These are phyloP conservation scores for Tamias sibiricus DNA, from an alignment of 2,113 vertebrate species.

Conservation along the genomic window DNA sequence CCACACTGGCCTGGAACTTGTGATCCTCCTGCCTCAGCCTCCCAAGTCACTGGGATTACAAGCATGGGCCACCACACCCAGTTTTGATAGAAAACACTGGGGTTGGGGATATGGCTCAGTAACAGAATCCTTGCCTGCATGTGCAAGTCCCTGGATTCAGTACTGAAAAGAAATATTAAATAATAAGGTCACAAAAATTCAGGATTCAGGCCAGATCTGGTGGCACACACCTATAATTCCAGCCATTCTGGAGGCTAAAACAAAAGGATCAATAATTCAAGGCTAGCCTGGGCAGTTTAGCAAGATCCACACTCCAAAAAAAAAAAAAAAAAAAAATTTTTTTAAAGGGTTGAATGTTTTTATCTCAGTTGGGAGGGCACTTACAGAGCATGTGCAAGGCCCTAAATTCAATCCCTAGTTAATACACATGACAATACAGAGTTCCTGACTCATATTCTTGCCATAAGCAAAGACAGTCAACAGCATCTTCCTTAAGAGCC, in stretches of 20 bases:
- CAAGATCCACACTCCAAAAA: neutral
- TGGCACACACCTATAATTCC: neutral
- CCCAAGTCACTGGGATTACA: too few relatives aligned
- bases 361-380: neutral
- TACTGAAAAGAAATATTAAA: neutral
- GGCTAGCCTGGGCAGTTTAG: neutral
- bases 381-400: neutral
- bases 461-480: constrained; percentile 16
- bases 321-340: neutral
- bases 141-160: neutral
- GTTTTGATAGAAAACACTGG: neutral
- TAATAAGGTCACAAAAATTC: constrained; percentile 29
- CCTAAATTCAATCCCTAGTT: neutral
- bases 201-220: neutral
- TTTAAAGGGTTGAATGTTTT: neutral
- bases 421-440: neutral
- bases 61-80: too few relatives aligned
- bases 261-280: neutral
- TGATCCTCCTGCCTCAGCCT: too few relatives aligned
- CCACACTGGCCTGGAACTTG: too few relatives aligned
- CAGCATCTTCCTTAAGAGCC: neutral
- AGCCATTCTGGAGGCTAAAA: neutral
- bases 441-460: constrained; percentile 12
- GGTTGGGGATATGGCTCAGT: neutral
- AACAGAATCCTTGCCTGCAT: neutral